Evolutionary conservation across 2,888 invertebrate genomes (phyloP), one percentile per base, ranked within the genome.

Genomic region (Aquatica leii): DNA sequence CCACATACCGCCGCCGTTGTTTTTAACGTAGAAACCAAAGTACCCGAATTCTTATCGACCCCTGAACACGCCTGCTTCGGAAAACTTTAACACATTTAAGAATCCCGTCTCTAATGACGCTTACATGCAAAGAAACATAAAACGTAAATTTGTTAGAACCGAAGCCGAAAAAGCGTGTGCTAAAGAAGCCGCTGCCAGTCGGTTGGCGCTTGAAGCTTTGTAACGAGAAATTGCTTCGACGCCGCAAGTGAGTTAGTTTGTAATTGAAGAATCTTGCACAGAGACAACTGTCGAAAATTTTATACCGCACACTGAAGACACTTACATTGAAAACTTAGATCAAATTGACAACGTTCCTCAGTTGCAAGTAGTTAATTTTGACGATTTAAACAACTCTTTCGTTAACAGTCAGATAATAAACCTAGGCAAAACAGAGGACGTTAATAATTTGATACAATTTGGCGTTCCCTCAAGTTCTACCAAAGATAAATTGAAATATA

Each of bases 111-210:
- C 59, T 6, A 74, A 58, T 48, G 74, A 75, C 50, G 60, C 69
- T 1, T 72, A 70, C 52, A 71, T 73, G 48, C 76, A 75, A 9
- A 72, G 72, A 46, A 75, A 75, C 65, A 67, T 74, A n/a, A 79
- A 80, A 54, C 70, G 76, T 8, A 77, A 76, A 62, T 74, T 71
- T 62, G 71, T 78, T 51, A 70, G 76, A 50, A 68, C 74, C 1
- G 79, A 81, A 70, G 81, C 80, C 1, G 81, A 81, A 61, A 79
- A 78, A 60, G 81, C 80, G 3, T 81, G 80, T 59, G 76, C 80
- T 0, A 81, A 82, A 71, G 82, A 82, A 70, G 82, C 82, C 2
- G 78, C 81, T 40, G 82, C 82, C 0, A 82, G 82, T 67, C 71
- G 81, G n/a, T 69, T 81, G 66, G 82, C 82, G 48, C 71, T 83